phyloP scores from a whole-genome alignment of 2,797 vertebrate genomes.

The Tachyglossus aculeatus region DNA sequence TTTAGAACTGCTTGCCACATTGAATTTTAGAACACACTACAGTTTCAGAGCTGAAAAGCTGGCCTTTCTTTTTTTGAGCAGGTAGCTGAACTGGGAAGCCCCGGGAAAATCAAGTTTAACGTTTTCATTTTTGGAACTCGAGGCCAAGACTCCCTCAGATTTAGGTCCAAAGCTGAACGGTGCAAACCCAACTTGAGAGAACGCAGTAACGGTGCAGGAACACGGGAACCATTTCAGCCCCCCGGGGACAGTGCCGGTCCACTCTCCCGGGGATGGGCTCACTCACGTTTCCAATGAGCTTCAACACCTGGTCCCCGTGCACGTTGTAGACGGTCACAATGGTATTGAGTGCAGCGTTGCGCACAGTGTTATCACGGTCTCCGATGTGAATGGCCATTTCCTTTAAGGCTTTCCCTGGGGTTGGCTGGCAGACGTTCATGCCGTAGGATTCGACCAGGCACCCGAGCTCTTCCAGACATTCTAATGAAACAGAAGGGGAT shows the following conservation, averaged over 20 bases:
- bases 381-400: constrained; percentile 95
- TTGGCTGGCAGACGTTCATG: constrained; percentile 96
- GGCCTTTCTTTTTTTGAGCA: no score
- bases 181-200: no score
- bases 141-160: no score
- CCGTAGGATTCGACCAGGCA: constrained; percentile 80
- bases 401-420: constrained; percentile 92
- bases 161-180: no score
- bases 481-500: constrained; percentile 43
- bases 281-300: constrained; percentile 96
- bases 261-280: constrained; percentile 58
- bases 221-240: no score
- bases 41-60: no score
- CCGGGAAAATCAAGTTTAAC: no score
- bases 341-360: constrained; percentile 95
- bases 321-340: constrained; percentile 94
- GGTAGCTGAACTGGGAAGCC: no score
- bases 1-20: no score
- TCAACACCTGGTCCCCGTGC: constrained; percentile 96
- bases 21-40: no score
- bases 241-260: neutral
- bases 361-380: constrained; percentile 93
- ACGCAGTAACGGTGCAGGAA: no score
- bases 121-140: no score
- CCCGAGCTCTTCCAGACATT: constrained; percentile 83